Evolutionary conservation across 1,140 invertebrate genomes (phyloP).

Genomic region (Octopus bimaculoides): DNA sequence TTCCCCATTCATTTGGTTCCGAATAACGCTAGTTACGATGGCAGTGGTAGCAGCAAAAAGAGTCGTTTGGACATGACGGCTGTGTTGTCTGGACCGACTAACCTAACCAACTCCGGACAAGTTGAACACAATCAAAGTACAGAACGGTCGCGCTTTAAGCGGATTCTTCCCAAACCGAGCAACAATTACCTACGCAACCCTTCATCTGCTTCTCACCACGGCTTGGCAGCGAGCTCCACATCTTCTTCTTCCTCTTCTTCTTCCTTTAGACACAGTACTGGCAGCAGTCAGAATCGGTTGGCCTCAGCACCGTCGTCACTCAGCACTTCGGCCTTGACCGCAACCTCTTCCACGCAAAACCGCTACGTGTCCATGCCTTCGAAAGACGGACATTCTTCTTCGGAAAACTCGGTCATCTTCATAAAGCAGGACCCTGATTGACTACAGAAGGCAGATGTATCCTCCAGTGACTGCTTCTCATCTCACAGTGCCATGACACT

Average conservation of each 20-base stretch:
- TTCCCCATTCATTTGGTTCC: conserved; percentile 10
- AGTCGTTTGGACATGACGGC: background rate
- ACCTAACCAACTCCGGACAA: background rate
- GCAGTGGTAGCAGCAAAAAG: background rate
- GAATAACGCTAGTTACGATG: background rate
- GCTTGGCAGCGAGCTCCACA: background rate
- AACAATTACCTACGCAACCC: background rate
- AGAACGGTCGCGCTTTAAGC: background rate
- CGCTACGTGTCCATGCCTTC: background rate
- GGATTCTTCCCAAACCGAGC: background rate
- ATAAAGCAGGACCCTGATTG: conserved; percentile 10
- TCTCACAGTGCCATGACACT: too few relatives aligned
- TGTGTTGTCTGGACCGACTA: background rate
- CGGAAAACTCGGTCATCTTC: conserved; percentile 7
- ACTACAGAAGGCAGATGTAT: background rate
- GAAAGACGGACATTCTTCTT: background rate
- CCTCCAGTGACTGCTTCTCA: too few relatives aligned
- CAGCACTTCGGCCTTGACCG: background rate
- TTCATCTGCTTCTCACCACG: background rate
- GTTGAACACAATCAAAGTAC: background rate
- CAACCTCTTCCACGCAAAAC: background rate
- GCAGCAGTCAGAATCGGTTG: background rate
- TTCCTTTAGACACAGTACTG: background rate
- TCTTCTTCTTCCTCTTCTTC: background rate
- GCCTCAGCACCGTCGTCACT: background rate